These are phyloP conservation scores for Drosophila lowei DNA, from an alignment of 1,140 invertebrate genomes.

Conservation along the genomic window DNA sequence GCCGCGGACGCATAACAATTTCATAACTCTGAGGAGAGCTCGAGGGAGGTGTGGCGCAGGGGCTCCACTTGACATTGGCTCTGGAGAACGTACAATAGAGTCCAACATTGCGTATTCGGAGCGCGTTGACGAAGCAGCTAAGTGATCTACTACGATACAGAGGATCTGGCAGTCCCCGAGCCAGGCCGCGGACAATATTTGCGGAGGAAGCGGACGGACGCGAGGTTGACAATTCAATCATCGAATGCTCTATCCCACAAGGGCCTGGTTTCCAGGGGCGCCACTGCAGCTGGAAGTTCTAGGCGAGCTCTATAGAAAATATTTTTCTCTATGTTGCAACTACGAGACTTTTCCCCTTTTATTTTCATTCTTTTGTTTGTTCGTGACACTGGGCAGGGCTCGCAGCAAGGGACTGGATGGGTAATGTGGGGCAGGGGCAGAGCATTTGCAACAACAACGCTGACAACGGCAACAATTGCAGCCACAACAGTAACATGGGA, in stretches of 20 bases:
- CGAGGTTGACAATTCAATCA: slow-evolving; percentile 72
- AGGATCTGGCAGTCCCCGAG: background rate
- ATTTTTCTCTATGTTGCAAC: slow-evolving; percentile 24
- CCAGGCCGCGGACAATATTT: background rate
- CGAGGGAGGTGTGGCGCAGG: background rate
- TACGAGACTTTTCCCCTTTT: slow-evolving; percentile 13
- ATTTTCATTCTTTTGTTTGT: slow-evolving; percentile 49
- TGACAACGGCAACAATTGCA: slow-evolving; percentile 56
- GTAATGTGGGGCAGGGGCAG: slow-evolving; percentile 3
- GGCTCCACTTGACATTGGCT: slow-evolving; percentile 25
- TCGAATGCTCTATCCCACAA: slow-evolving; percentile 21
- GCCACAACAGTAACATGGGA: slow-evolving; percentile 40
- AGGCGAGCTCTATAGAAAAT: slow-evolving; percentile 32
- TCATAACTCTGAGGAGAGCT: slow-evolving; percentile 69
- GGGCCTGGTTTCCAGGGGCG: background rate
- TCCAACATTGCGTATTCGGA: slow-evolving; percentile 32
- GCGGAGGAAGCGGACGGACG: slow-evolving; percentile 29
- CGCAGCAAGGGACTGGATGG: slow-evolving; percentile 8
- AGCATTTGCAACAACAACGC: slow-evolving; percentile 13
- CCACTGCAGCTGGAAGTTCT: slow-evolving; percentile 35
- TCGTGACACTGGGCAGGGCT: slow-evolving; percentile 63
- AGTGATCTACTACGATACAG: slow-evolving; percentile 32
- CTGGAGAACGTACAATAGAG: slow-evolving; percentile 12
- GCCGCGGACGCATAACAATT: slow-evolving; percentile 68
- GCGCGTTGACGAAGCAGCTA: slow-evolving; percentile 18